A percentile compares a stretch with the other conserved stretches of the same genome.
Evolutionary conservation across 1,140 invertebrate species (phyloP).

Genomic region (Drosophila sucinea): DNA sequence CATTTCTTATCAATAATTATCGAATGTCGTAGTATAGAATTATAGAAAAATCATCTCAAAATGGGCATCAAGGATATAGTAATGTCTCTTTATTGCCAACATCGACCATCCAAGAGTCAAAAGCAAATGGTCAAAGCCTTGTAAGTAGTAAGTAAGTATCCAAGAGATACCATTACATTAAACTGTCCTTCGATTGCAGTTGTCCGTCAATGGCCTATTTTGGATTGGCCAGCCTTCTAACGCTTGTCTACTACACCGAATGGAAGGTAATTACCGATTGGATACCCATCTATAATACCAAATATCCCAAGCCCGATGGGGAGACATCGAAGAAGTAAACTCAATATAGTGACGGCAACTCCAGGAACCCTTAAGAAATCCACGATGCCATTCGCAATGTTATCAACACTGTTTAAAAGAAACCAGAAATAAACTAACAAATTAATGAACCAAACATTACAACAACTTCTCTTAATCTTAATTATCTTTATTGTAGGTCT

Average conservation of each 20-base stretch:
- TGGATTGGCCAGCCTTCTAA: constrained; percentile 43
- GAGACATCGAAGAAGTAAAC: constrained; percentile 11
- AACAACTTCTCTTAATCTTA: too few species aligned
- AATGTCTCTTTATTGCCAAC: constrained; percentile 13
- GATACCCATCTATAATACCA: constrained; percentile 65
- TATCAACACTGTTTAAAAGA: too few species aligned
- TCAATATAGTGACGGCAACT: background rate
- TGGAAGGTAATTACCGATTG: constrained; percentile 57
- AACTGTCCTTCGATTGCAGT: constrained; percentile 19
- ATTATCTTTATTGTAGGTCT: too few species aligned
- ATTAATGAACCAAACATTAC: too few species aligned
- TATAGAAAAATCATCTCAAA: constrained; percentile 20
- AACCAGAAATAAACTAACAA: too few species aligned
- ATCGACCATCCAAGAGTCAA: constrained; percentile 33
- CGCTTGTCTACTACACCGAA: constrained; percentile 53
- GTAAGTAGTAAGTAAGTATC: constrained; percentile 34
- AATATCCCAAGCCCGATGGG: constrained; percentile 52
- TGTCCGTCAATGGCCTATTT: constrained; percentile 47
- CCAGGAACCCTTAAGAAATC: too few species aligned
- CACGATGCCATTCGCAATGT: too few species aligned
- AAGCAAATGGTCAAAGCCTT: constrained; percentile 33
- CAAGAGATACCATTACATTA: background rate
- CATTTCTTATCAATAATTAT: background rate
- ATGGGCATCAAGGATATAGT: constrained; percentile 53
- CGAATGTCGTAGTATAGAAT: background rate